Conservation (phyloP, 2,797 vertebrate species). For the Ambastaia sidthimunki region DNA sequence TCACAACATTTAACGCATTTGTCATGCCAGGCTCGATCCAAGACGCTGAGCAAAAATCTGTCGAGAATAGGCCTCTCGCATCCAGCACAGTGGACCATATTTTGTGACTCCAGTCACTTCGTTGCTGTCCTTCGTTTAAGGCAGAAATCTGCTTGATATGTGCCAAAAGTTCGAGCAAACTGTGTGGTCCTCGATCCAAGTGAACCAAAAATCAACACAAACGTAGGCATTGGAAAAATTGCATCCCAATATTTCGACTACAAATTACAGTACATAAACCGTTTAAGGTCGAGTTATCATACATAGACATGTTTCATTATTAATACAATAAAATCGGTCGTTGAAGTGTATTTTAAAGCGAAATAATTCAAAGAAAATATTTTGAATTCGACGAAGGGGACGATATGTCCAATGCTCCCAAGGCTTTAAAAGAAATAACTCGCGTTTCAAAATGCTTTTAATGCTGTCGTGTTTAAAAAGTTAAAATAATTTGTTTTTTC, state of each 20-base stretch:
- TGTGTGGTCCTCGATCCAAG: slow-evolving; percentile 32
- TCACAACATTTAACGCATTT: slow-evolving; percentile 95
- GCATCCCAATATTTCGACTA: slow-evolving; percentile 17
- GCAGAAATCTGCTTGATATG: slow-evolving; percentile 5
- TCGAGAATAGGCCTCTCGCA: slow-evolving; percentile 94
- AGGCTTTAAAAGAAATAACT: not conserved
- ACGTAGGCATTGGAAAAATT: slow-evolving; percentile 1
- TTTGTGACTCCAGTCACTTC: slow-evolving; percentile 40
- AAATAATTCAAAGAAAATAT: not conserved
- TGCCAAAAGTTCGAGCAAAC: slow-evolving; percentile 30
- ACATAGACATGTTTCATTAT: not conserved
- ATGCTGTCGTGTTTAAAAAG: not conserved
- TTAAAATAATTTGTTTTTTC: not conserved
- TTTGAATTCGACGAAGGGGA: not conserved
- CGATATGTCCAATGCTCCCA: not conserved
- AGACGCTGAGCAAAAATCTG: slow-evolving; percentile 90
- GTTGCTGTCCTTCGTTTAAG: not conserved
- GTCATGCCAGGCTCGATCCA: slow-evolving; percentile 96
- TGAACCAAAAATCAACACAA: slow-evolving; percentile 24
- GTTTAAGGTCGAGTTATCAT: not conserved
- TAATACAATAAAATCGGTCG: slow-evolving; percentile 2
- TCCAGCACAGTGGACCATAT: slow-evolving; percentile 81
- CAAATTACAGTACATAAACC: not conserved
- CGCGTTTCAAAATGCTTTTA: not conserved
- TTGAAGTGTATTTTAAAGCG: not conserved